These are phyloP conservation scores for Oreohelix idahoensis DNA, from an alignment of 1,140 invertebrate genomes.

Conservation along the genomic window DNA sequence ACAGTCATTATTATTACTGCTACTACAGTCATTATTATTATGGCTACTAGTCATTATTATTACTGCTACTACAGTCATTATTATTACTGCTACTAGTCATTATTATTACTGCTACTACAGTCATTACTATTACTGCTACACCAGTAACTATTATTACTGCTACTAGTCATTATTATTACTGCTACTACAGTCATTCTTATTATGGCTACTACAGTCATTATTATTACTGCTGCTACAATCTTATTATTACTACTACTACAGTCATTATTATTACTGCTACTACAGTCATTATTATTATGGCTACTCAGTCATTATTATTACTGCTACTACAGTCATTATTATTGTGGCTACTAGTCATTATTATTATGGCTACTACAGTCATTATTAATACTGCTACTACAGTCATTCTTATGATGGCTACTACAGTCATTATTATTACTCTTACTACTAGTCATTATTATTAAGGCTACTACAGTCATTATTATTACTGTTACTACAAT, in stretches of 20 bases:
- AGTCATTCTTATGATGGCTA: not conserved
- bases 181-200: not conserved
- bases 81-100: conserved; percentile 3
- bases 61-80: not conserved
- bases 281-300: not conserved
- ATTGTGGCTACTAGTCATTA: not conserved
- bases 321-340: not conserved
- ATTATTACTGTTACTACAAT: not conserved
- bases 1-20: not conserved
- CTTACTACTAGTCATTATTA: not conserved
- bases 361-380: too few relatives aligned
- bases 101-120: not conserved
- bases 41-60: not conserved
- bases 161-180: not conserved
- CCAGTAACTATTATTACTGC: not conserved
- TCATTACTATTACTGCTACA: not conserved
- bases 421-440: not conserved
- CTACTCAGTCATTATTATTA: not conserved
- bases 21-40: not conserved
- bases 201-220: not conserved
- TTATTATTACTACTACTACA: too few relatives aligned
- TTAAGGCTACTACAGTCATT: not conserved
- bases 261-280: too few relatives aligned
- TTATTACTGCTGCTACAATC: not conserved
- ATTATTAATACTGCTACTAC: too few relatives aligned